Conservation (phyloP, 64 coral and sea anemone genomes). For the Montipora efflorescens region DNA sequence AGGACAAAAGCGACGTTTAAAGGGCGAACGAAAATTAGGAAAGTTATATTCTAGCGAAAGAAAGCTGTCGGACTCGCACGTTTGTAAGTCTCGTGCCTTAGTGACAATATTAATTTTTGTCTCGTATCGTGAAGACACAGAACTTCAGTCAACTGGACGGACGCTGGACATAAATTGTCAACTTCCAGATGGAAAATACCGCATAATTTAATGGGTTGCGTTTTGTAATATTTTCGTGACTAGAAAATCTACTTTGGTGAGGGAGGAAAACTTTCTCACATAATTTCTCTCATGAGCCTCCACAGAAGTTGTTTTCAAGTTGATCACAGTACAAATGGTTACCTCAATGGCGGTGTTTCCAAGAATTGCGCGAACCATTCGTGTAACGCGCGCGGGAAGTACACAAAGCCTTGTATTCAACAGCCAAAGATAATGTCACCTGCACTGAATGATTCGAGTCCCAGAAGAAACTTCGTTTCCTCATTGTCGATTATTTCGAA, state of each 20-base stretch:
- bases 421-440: slow-evolving; percentile 52
- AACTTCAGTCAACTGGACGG: neutral
- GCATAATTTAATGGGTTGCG: neutral
- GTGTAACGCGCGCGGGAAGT: neutral
- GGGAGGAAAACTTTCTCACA: neutral
- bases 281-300: neutral
- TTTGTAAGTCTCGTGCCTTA: neutral
- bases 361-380: neutral
- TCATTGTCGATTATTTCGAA: slow-evolving; percentile 30
- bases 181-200: neutral
- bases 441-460: neutral
- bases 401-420: slow-evolving; percentile 13
- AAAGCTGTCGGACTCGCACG: too few relatives aligned
- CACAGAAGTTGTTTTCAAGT: slow-evolving; percentile 26
- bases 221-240: neutral
- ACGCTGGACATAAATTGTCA: slow-evolving; percentile 22
- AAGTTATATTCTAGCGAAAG: too few relatives aligned
- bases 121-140: too few relatives aligned
- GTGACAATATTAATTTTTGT: neutral
- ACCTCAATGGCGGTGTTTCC: neutral
- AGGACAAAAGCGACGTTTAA: too few relatives aligned
- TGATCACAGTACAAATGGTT: neutral
- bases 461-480: slow-evolving; percentile 15
- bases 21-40: too few relatives aligned
- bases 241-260: neutral